Evolutionary conservation across 2,113 vertebrate genomes (phyloP), one percentile per base, ranked within the genome.

Genomic region (Cnemophilus loriae): DNA sequence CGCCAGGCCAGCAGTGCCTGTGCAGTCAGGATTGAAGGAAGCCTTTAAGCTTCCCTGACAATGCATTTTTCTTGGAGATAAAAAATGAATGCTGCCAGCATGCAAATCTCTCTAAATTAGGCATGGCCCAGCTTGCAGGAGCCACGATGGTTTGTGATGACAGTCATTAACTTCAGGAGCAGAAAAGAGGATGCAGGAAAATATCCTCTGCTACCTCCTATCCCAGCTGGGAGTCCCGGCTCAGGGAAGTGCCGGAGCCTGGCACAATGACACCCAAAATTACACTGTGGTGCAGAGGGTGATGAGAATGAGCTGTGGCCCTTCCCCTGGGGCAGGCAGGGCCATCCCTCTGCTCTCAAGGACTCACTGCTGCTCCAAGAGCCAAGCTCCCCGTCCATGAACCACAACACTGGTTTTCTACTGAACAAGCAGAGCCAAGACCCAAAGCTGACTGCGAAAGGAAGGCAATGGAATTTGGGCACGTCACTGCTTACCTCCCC

Each of bases 31-130:
- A 96, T 53, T 75, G 95, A 93, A 95, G 81, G 96, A 57, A 93
- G 95, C 90, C 95, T 96, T 71, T 92, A 70, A 94, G 97, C 95
- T 82, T 87, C 94, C 84, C 95, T 76, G 84, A 91, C 96, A 88
- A 89, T 60, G 76, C 79, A 37, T 89, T 94, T 95, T 90, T 93
- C 84, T 85, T 47, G 65, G 78, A 89, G 93, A 97, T 96, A 74
- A 92, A 96, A 94, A 41, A 93, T 80, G 96, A 79, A 97, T 57
- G 96, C 92, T 84, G 97, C 91, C 93, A 94, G 97, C 97, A 94
- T 96, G 97, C 96, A 96, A 96, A 98, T 96, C 91, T 96, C 97
- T 84, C 93, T 93, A 84, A 97, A 96, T 95, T 80, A 98, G 97
- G 89, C 84, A 70, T 1, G 27, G 83, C 92, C 89, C 92, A 46